Base-by-base conservation (phyloP, 1,140 invertebrate species). In the Trialeurodes vaporariorum region DNA sequence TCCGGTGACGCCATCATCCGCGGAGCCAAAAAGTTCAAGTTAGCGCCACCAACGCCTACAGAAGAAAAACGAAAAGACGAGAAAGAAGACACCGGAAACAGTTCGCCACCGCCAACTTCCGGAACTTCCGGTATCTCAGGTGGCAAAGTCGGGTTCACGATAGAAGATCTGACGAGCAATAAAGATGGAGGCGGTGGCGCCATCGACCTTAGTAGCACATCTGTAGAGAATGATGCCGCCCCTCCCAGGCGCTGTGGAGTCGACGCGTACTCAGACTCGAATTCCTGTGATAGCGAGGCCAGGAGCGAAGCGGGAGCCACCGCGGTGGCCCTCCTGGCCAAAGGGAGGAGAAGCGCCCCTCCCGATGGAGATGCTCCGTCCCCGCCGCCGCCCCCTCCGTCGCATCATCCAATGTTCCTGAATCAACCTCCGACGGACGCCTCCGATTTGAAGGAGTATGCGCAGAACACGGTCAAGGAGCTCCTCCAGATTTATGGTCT, bases 391-490 rank as follows among this genome's bases (percentile, higher is more conserved):
- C 26, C 24, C 27, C 63, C 67, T 24, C 17, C 61, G 0, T 63
- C 40, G 25, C 67, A 62, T 0, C 67, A 59, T 58, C 5, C 49
- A 25, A 58, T 65, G 40, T 34, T 24, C 40, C 12, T 58, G 27
- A 25, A 58, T 59, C 40, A 65, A 59, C 23, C 25, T 40, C 2
- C 26, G 27, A 23, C 72, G 13, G 78, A 78, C 63, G 76, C 76
- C 5, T 73, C 74, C 23, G 76, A 78, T 61, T 76, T 84, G 68
- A 81, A 81, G 68, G 83, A 84, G 70, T 84, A 83, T 77, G 83
- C 83, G 9, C 80, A 84, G 71, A 81, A 76, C 61, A 84, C 83
- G 2, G 83, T 85, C 81, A 83, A 83, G 69, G 83, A 84, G 74
- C 76, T 85, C 25, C 74, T 85, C 26, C 80, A 81, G 58, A 81